Base-by-base conservation (phyloP, 1,140 invertebrate species). In the Sinonovacula constricta region DNA sequence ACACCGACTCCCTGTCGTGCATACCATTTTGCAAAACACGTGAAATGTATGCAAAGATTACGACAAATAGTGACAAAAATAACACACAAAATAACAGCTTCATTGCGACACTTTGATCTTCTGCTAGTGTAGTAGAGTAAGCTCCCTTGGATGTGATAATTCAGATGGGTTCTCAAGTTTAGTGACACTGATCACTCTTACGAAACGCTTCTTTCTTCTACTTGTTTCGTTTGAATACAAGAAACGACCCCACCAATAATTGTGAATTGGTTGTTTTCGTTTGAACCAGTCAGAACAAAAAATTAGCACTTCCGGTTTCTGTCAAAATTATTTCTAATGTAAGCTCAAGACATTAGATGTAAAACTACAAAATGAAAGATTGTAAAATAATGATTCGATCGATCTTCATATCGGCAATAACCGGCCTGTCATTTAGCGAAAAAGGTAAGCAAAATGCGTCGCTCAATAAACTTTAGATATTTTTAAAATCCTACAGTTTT, bases 401-500 rank as follows among this genome's bases (percentile, higher is more conserved):
- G 12, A 24, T 71, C 12, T 22, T 80, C 31, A 15, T 80, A 36
- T 59, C 63, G 15, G 49, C 33, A 30, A 51, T 80, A 30, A 59
- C 63, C 24, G 68, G 63, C 34, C 24, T 80, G n/a, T 26, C 77
- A 24, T 80, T 80, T 53, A 68, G 56, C 1, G 69, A 80, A 49
- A 72, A 49, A 33, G 77, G 77, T 80, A 65, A 49, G 33, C 36
- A 22, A 3, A 22, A 26, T 31, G 28, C 26, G 54, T 56, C 4
- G 12, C 7, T 56, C 26, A n/a, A 24, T 56, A 56, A 10, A 15
- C 5, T 24, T n/a, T n/a, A 10, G 24, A 56, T 5, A 56, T 5
- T 12, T 10, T 56, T 56, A 12, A 56, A n/a, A n/a, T n/a, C n/a
- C n/a, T n/a, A n/a, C n/a, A n/a, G n/a, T n/a, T n/a, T n/a, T n/a